Percentiles rank a stretch among this genome's conserved stretches.
Evolutionary conservation across 2,113 vertebrate genomes (phyloP).

Genomic region (Amblyornis subalaris): DNA sequence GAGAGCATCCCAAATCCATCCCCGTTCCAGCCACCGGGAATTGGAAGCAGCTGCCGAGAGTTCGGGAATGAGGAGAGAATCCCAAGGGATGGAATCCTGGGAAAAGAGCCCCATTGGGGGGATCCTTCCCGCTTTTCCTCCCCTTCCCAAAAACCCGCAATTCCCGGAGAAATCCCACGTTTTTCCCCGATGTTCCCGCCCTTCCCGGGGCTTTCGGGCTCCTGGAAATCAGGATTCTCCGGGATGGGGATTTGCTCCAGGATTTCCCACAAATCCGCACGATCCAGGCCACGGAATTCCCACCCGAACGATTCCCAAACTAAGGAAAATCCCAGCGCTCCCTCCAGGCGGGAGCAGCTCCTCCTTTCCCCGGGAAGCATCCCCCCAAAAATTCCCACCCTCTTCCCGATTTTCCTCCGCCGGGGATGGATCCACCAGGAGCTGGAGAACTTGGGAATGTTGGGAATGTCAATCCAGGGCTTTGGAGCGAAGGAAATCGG

Average conservation of each 20-base stretch:
- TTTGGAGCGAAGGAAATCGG: no score
- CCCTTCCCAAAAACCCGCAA: neutral
- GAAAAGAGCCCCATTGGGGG: accelerated
- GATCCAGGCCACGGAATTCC: neutral
- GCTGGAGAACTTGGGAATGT: no score
- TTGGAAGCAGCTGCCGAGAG: no score
- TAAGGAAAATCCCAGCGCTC: neutral
- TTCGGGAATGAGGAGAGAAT: neutral
- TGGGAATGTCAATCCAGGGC: no score
- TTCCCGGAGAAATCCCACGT: neutral
- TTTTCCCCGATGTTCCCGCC: no score
- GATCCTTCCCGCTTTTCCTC: no score
- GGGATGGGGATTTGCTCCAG: neutral
- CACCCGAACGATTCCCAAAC: neutral
- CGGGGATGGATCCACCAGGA: no score
- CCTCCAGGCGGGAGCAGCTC: no score
- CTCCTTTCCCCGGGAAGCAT: no score
- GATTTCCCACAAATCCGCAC: neutral
- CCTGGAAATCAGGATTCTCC: neutral
- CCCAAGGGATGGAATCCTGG: neutral
- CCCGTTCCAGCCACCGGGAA: neutral
- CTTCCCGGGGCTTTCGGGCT: neutral
- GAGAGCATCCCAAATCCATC: no score
- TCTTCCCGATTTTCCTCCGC: no score
- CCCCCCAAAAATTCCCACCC: no score